Conservation (phyloP, 2,888 invertebrate genomes). For the Eugnorisma glareosa region DNA sequence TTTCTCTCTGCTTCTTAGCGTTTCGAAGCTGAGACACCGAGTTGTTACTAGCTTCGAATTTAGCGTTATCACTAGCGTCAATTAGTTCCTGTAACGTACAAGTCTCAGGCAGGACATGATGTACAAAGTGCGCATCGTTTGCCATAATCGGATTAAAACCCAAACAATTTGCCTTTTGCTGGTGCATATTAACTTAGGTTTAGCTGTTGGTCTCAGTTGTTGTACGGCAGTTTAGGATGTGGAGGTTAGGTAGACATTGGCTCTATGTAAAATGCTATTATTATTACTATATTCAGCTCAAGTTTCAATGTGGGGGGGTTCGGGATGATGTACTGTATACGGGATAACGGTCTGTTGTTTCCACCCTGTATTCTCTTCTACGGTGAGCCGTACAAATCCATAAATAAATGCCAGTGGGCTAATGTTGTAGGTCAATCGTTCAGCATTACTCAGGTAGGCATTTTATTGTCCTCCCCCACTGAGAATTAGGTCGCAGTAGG, state of each 20-base stretch:
- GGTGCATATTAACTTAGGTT: not conserved
- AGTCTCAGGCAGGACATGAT: not conserved
- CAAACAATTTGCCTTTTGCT: not conserved
- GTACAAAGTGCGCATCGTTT: not conserved
- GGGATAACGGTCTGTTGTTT: too few relatives aligned
- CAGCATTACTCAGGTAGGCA: slow-evolving; percentile 38
- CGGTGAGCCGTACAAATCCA: not conserved
- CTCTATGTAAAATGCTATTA: not conserved
- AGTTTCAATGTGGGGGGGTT: too few relatives aligned
- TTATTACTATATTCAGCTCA: too few relatives aligned
- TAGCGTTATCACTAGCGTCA: not conserved
- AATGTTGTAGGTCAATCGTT: slow-evolving; percentile 45
- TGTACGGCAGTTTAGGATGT: not conserved
- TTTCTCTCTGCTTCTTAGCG: not conserved
- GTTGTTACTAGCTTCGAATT: too few relatives aligned
- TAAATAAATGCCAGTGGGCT: slow-evolving; percentile 46
- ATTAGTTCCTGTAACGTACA: slow-evolving; percentile 1
- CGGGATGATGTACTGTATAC: too few relatives aligned
- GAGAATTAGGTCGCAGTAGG: slow-evolving; percentile 55
- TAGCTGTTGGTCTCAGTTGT: not conserved
- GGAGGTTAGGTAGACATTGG: not conserved
- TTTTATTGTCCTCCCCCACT: slow-evolving; percentile 57
- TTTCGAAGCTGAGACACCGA: not conserved
- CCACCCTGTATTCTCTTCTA: not conserved
- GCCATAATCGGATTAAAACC: not conserved